phyloP scores from a whole-genome alignment of 2,797 vertebrate genomes.

The Anabacerthia variegaticeps region DNA sequence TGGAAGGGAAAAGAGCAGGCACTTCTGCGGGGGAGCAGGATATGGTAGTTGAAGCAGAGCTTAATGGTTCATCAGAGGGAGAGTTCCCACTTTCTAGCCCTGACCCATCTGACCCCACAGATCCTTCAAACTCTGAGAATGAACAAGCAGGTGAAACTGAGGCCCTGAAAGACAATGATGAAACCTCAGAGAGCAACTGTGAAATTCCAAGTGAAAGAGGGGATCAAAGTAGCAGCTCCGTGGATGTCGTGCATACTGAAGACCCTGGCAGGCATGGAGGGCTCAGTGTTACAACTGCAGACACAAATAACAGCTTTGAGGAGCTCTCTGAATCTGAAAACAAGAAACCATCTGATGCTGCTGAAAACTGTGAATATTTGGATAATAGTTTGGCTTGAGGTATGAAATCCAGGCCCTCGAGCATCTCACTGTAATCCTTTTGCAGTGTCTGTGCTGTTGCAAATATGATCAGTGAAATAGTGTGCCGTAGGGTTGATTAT shows the following conservation, averaged over 20 bases:
- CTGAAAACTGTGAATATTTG: slow-evolving; percentile 34
- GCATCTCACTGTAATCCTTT: slow-evolving; percentile 12
- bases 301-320: background rate
- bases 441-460: background rate
- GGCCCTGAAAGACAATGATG: background rate
- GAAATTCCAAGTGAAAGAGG: slow-evolving; percentile 6
- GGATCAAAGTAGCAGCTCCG: background rate
- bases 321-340: background rate
- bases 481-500: background rate
- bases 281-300: background rate
- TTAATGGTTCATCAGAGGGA: slow-evolving; percentile 3
- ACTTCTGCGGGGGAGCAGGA: background rate
- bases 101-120: slow-evolving; percentile 7
- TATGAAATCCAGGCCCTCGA: slow-evolving; percentile 38
- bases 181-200: background rate
- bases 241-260: background rate
- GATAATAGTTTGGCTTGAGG: slow-evolving; percentile 47
- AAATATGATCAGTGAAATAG: background rate
- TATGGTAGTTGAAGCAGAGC: background rate
- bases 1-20: slow-evolving; percentile 45
- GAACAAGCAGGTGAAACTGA: background rate
- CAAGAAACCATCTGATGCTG: background rate
- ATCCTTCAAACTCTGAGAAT: slow-evolving; percentile 14
- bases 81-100: slow-evolving; percentile 7
- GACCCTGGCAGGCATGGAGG: background rate